Base-by-base conservation (phyloP, 2,888 invertebrate genomes). In the Eupithecia subumbrata region DNA sequence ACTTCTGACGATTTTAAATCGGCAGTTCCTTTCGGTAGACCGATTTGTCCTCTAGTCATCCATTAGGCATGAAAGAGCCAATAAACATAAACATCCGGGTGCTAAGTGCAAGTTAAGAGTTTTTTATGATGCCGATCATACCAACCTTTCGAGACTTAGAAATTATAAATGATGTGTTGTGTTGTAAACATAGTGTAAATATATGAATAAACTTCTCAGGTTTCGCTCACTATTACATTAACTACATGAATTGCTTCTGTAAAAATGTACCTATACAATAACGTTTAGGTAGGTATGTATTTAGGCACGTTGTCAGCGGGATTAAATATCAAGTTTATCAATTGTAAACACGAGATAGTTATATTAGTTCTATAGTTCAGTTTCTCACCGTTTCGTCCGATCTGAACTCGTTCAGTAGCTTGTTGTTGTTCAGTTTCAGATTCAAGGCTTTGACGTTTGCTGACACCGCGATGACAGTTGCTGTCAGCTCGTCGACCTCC, bases 371-470 rank as follows among this genome's bases (percentile, higher is more conserved):
- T 60, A 14, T 60, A 14, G 14, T 60, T 25, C 68, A 73, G 63
- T 56, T 48, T 48, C 94, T 93, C 76, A 94, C 94, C 90, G 93
- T 91, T 82, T 94, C 94, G 75, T 94, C 93, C 66, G 92, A 88
- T 84, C 90, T 91, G 85, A 91, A 90, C 60, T 92, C 92, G 80
- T 91, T 91, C 78, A 91, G 88, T 66, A 81, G 75, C 79, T 88
- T 89, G 84, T 92, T 92, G 80, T 88, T 91, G 56, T 87, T 86
- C 52, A 93, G 86, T 82, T 90, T 92, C 82, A 91, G 89, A 79
- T 90, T 91, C 72, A 94, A 84, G 1, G 90, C 87, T 81, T 90
- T 91, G 71, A 94, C 87, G 73, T 88, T 91, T 5, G 90, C 90
- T 0, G 91, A 88, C 79, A 94, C 84, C 14, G 90, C 90, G 72